Percentiles rank a stretch among this genome's conserved stretches.
Evolutionary conservation across 1,140 invertebrate genomes (phyloP).

Genomic region (Hyphantria cunea): DNA sequence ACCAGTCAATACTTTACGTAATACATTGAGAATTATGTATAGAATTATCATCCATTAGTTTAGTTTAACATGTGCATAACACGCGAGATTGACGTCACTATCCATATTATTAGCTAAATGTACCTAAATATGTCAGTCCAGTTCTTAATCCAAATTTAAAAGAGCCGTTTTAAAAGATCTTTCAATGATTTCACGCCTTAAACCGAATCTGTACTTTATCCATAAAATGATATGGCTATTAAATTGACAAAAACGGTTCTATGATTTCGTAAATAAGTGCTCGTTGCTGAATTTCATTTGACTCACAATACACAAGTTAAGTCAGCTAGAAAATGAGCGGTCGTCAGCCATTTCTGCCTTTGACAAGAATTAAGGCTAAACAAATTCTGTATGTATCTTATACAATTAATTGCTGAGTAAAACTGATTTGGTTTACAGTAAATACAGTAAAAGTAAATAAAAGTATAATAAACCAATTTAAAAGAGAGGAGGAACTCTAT

Average conservation of each 20-base stretch:
- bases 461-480: too few species aligned
- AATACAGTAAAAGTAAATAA: too few species aligned
- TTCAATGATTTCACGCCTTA: slow-evolving; percentile 26
- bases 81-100: slow-evolving; percentile 28
- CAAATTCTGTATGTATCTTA: too few species aligned
- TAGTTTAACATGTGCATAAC: slow-evolving; percentile 12
- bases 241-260: neutral
- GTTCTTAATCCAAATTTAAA: slow-evolving; percentile 17
- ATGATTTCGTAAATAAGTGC: too few species aligned
- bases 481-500: too few species aligned
- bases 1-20: slow-evolving; percentile 13
- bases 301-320: too few species aligned
- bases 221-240: slow-evolving; percentile 24
- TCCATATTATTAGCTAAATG: slow-evolving; percentile 23
- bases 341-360: too few species aligned
- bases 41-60: slow-evolving; percentile 30
- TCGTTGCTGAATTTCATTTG: too few species aligned
- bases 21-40: slow-evolving; percentile 22
- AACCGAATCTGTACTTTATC: slow-evolving; percentile 17
- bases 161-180: slow-evolving; percentile 21
- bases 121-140: slow-evolving; percentile 13
- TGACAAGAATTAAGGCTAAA: too few species aligned
- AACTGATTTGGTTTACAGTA: too few species aligned
- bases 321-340: too few species aligned
- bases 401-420: too few species aligned